These are phyloP conservation scores for Pipistrellus nathusii DNA, from an alignment of 2,797 vertebrate species.

Conservation along the genomic window DNA sequence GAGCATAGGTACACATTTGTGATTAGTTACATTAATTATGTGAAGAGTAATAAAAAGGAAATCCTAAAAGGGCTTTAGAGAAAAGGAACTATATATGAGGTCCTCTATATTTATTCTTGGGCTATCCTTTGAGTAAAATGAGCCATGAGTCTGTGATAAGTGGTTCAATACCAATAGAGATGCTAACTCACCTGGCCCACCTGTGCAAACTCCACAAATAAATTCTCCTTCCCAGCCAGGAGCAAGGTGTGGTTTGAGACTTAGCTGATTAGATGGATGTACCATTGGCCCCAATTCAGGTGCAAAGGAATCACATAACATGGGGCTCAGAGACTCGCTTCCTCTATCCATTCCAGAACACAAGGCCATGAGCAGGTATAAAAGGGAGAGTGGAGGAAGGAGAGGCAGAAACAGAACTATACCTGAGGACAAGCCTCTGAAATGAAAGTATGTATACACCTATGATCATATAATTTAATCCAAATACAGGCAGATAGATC, in stretches of 20 bases:
- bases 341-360: background rate
- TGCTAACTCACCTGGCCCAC: background rate
- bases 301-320: background rate
- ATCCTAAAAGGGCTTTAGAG: background rate
- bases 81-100: background rate
- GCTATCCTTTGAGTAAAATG: background rate
- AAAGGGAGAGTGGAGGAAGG: background rate
- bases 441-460: background rate
- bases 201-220: background rate
- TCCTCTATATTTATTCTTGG: background rate
- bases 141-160: background rate
- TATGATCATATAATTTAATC: background rate
- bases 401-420: background rate
- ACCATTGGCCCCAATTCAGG: background rate
- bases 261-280: background rate
- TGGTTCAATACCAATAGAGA: background rate
- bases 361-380: background rate
- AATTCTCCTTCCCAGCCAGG: background rate
- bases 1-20: background rate
- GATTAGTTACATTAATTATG: background rate
- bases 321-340: background rate
- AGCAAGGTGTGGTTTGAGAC: background rate
- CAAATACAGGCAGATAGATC: background rate
- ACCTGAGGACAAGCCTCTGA: background rate
- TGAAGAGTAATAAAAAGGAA: conserved; percentile 23